phyloP scores from a whole-genome alignment of 2,888 invertebrate genomes.

The Aelia acuminata region DNA sequence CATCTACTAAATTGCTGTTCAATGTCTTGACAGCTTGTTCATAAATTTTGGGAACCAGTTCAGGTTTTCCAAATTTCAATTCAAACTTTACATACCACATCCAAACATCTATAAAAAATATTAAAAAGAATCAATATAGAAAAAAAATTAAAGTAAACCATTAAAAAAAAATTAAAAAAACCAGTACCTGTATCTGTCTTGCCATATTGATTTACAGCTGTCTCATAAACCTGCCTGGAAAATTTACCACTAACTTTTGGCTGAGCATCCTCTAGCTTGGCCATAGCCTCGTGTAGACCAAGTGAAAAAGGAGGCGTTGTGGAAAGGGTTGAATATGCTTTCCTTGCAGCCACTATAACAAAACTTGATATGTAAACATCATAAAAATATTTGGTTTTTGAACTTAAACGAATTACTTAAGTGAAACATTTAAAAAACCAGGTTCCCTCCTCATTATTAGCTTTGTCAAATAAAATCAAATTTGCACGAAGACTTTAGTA shows the following conservation, averaged over 20 bases:
- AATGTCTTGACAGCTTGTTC: slow-evolving; percentile 76
- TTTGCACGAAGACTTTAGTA: too few relatives aligned
- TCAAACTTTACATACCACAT: slow-evolving; percentile 81
- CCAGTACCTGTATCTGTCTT: slow-evolving; percentile 72
- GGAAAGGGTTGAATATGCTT: slow-evolving; percentile 75
- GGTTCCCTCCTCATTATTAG: too few relatives aligned
- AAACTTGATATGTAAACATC: neutral
- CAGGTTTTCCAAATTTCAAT: slow-evolving; percentile 75
- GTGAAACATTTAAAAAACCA: too few relatives aligned
- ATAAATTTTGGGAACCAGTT: slow-evolving; percentile 74
- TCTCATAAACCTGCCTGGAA: slow-evolving; percentile 76
- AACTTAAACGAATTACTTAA: too few relatives aligned
- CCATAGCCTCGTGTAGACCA: slow-evolving; percentile 77
- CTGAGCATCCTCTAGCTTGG: slow-evolving; percentile 70
- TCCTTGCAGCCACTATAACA: slow-evolving; percentile 72
- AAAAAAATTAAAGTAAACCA: slow-evolving; percentile 68
- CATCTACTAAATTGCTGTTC: slow-evolving; percentile 72
- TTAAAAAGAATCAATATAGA: neutral
- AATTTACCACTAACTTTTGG: slow-evolving; percentile 71
- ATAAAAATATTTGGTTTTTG: neutral
- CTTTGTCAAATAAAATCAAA: too few relatives aligned
- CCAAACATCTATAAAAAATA: slow-evolving; percentile 75
- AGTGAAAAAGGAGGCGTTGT: slow-evolving; percentile 75
- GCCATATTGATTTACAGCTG: slow-evolving; percentile 78
- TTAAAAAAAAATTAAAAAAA: slow-evolving; percentile 70